phyloP scores from a whole-genome alignment of 1,140 invertebrate genomes.

The Drosophila kanapiae region DNA sequence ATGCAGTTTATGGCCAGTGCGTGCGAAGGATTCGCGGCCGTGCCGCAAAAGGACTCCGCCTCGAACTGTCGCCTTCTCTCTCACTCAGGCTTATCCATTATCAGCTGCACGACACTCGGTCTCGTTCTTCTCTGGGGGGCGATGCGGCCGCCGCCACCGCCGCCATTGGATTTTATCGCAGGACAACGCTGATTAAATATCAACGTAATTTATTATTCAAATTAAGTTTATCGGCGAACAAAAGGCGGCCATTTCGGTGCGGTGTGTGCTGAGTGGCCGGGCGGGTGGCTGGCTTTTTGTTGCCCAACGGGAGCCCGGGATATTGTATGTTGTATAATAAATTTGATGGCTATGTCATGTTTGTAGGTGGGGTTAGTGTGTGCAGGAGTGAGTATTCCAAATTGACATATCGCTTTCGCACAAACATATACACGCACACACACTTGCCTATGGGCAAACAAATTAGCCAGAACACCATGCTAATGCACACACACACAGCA shows the following conservation, averaged over 20 bases:
- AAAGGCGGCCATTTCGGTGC: conserved; percentile 48
- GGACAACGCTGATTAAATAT: conserved; percentile 78
- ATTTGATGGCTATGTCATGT: conserved; percentile 53
- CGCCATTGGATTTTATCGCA: conserved; percentile 77
- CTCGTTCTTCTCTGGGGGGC: conserved; percentile 29
- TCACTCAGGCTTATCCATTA: conserved; percentile 65
- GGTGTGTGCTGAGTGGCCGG: conserved; percentile 35
- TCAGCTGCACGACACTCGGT: conserved; percentile 66
- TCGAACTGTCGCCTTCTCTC: conserved; percentile 8
- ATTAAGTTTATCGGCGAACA: conserved; percentile 80
- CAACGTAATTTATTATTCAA: conserved; percentile 83
- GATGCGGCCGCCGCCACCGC: background rate
- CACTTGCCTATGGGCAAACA: conserved; percentile 44
- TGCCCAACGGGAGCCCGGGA: background rate
- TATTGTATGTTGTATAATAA: conserved; percentile 59
- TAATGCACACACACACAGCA: conserved; percentile 11
- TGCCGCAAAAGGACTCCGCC: conserved; percentile 16
- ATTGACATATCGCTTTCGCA: conserved; percentile 65
- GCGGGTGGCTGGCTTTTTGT: background rate
- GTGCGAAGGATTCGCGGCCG: conserved; percentile 44
- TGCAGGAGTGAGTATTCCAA: conserved; percentile 29
- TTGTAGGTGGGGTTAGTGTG: conserved; percentile 13
- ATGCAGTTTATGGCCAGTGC: conserved; percentile 79
- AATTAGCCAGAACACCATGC: conserved; percentile 60
- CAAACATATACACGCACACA: conserved; percentile 6